These are phyloP conservation scores for Trachemys scripta DNA, from an alignment of 2,113 vertebrate genomes.

Conservation along the genomic window DNA sequence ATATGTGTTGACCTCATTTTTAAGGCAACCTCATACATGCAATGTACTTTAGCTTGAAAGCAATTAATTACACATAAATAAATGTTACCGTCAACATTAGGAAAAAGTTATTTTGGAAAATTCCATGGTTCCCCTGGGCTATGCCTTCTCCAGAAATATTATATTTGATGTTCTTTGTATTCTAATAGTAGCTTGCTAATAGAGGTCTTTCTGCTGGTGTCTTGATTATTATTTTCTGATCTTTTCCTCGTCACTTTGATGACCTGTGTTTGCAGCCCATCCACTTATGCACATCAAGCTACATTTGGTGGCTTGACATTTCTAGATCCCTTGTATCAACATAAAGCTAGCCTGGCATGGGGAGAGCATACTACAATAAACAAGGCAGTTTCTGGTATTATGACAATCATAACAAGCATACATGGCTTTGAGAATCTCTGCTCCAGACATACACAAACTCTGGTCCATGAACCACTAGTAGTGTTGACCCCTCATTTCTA, in stretches of 20 bases:
- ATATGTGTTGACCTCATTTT: background rate
- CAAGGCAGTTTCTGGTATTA: background rate
- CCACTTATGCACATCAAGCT: background rate
- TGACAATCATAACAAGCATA: background rate
- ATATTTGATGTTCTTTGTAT: background rate
- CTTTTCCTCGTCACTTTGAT: background rate
- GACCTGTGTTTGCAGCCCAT: background rate
- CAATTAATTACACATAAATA: background rate
- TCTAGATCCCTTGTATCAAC: background rate
- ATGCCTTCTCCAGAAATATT: background rate
- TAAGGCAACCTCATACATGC: background rate
- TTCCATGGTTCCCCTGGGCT: background rate
- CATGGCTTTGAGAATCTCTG: background rate
- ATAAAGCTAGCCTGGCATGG: accelerated
- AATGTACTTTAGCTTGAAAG: background rate
- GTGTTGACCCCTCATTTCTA: background rate
- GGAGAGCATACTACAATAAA: background rate
- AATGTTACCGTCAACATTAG: background rate
- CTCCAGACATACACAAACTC: background rate
- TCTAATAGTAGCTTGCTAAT: background rate
- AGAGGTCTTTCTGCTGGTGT: background rate
- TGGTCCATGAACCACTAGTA: background rate
- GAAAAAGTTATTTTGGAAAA: background rate
- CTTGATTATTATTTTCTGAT: background rate
- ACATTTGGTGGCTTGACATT: background rate